Base-by-base conservation (phyloP, 2,797 vertebrate genomes). In the Mormyrops boulengeri region DNA sequence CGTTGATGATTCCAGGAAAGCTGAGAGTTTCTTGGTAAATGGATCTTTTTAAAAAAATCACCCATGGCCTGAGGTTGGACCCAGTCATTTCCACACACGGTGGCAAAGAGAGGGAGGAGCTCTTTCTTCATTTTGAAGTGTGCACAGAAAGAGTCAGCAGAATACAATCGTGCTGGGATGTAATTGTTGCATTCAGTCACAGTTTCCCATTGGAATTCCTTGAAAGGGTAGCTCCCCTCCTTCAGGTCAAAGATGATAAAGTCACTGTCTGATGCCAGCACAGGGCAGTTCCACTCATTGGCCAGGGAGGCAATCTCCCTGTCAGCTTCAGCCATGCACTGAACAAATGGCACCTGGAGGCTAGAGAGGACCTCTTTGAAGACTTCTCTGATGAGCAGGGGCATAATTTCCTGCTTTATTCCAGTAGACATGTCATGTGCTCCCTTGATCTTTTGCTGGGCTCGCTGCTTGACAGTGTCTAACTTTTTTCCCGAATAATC, bases 241-340 rank as follows among this genome's bases (percentile, higher is more conserved):
- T 95, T 95, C 89, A 99, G 93, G 89, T 98, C 97, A 93, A 98
- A 99, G 91, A 99, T 96, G 91, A 95, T 99, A 92, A 99, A 99
- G 93, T 99, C 98, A 88, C 98, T 99, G 92, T 99, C 98, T 1
- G 96, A 97, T 1, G 97, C 96, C 87, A 99, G 93, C 44, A 99
- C 96, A 0, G 98, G 97, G 66, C 98, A 99, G 50, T 93, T 95
- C 98, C 98, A 99, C 52, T 97, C 94, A 92, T 95, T 97, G 49
- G 98, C 98, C 89, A 99, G 94, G 47, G 96, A 97, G 19, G 97
- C 97, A 14, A 99, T 97, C 90, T 99, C 98, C 89, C 95, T 94
- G 92, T 99, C 98, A 34, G 98, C 98, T 94, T 99, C 98, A 2
- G 95, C 95, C 80, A 97, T 93, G 92, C 97, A 97, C 94, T 99